Conservation (phyloP, 2,797 vertebrate genomes). For the Cyclopterus lumpus region DNA sequence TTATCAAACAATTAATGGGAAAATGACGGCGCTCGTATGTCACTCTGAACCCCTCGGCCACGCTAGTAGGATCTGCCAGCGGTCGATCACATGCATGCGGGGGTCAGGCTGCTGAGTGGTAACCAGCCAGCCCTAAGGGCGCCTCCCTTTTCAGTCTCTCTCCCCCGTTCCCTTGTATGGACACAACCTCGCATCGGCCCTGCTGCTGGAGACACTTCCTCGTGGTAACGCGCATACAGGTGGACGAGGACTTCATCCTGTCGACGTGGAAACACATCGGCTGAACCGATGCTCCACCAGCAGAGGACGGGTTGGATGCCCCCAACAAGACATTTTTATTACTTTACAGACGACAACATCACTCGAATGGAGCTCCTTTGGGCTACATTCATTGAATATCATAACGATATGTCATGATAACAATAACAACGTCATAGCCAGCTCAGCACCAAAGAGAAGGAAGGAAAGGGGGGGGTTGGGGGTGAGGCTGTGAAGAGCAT, state of each 20-base stretch:
- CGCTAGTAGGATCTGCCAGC: not conserved
- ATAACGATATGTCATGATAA: constrained; percentile 23
- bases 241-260: not conserved
- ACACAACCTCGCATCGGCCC: not conserved
- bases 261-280: not conserved
- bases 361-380: constrained; percentile 25
- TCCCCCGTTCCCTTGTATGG: constrained; percentile 60
- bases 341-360: constrained; percentile 21
- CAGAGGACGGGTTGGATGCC: constrained; percentile 10
- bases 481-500: constrained; percentile 27
- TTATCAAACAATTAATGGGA: not conserved
- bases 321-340: constrained; percentile 19
- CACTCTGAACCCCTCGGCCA: constrained; percentile 36
- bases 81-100: not conserved
- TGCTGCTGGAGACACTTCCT: constrained; percentile 28
- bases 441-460: not conserved
- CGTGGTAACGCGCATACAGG: not conserved
- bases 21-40: not conserved
- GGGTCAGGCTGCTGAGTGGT: constrained; percentile 21
- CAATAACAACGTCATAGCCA: constrained; percentile 13
- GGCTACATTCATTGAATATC: constrained; percentile 24
- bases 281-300: not conserved
- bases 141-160: constrained; percentile 25
- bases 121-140: constrained; percentile 16
- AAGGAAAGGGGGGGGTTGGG: not conserved